Base-by-base conservation (phyloP, 2,888 invertebrate genomes). In the Tetheella fluctuosa region DNA sequence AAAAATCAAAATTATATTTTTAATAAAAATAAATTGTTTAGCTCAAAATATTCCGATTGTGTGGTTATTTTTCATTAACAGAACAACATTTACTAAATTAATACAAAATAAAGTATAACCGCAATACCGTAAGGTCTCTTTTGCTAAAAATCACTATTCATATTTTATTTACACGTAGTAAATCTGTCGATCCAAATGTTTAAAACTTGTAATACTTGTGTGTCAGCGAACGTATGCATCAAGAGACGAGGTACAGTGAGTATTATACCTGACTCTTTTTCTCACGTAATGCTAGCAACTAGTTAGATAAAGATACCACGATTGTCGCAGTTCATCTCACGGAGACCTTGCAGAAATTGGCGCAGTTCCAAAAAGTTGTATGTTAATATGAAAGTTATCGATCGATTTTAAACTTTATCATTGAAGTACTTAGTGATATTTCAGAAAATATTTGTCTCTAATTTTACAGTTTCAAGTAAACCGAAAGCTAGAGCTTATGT, bases 171-270 rank as follows among this genome's bases (percentile, higher is more conserved):
- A 42, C 1, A 15, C 37, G 1, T 2, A 42, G 42, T n/a, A 15
- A 42, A 48, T 15, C 48, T 48, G 48, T 20, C 48, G 55, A 55
- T 67, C 72, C 79, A 83, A 85, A 67, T 73, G 89, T 91, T 84
- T 64, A 59, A 62, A 61, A 80, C 77, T 68, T 65, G 80, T 62
- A 75, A 85, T 90, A 92, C 90, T 88, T 88, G 91, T 91, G 86
- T 90, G 86, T 90, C 89, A 86, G 88, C 85, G 83, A 85, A 86
- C 84, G 85, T 83, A 83, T 85, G 84, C 80, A 79, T 72, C 76
- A 81, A 84, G 79, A 80, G 70, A 73, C 74, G 74, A 65, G 64
- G 68, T 68, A 59, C 62, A 57, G 39, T 59, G 57, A 69, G 67
- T 84, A 77, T 57, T 75, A 81, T 77, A 74, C 12, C 65, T 42